phyloP scores from a whole-genome alignment of 2,113 vertebrate genomes.

The Gallinago jamesoni region DNA sequence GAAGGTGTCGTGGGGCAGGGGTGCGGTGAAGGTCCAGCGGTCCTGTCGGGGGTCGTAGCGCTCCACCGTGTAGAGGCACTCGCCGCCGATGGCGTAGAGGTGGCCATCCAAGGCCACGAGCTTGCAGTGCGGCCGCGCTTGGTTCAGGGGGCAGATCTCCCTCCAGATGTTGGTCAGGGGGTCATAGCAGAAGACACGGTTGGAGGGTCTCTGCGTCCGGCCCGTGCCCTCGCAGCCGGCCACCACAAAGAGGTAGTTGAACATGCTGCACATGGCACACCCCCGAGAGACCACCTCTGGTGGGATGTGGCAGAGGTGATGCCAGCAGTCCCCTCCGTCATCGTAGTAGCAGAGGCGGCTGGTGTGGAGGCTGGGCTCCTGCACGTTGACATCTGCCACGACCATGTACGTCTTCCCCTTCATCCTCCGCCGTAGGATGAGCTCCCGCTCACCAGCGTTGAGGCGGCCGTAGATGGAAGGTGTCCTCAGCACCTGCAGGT shows the following conservation, averaged over 20 bases:
- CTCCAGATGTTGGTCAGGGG: conserved; percentile 88
- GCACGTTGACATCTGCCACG: conserved; percentile 81
- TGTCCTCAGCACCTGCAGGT: conserved; percentile 86
- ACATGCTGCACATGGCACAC: conserved; percentile 86
- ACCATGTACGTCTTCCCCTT: conserved; percentile 75
- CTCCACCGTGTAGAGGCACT: conserved; percentile 89
- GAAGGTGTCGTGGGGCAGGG: conserved; percentile 88
- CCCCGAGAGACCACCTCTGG: conserved; percentile 82
- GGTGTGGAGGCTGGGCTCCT: conserved; percentile 33
- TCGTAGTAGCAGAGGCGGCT: conserved; percentile 87
- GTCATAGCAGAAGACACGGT: conserved; percentile 91
- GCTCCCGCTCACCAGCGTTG: conserved; percentile 81
- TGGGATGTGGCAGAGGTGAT: conserved; percentile 78
- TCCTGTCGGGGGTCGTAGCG: conserved; percentile 87
- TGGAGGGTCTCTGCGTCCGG: conserved; percentile 75
- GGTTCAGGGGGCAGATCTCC: conserved; percentile 87
- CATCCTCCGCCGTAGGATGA: conserved; percentile 79
- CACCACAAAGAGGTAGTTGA: conserved; percentile 94
- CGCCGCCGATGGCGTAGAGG: conserved; percentile 92
- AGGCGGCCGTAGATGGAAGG: conserved; percentile 80
- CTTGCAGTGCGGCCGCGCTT: conserved; percentile 88
- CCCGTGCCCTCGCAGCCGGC: conserved; percentile 80
- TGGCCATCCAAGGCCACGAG: conserved; percentile 86
- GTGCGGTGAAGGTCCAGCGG: conserved; percentile 85
- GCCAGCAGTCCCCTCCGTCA: conserved; percentile 80